Evolutionary conservation across 64 coral and sea anemone genomes (phyloP), one percentile per base, ranked within the genome.

Genomic region (Catalaphyllia jardinei): DNA sequence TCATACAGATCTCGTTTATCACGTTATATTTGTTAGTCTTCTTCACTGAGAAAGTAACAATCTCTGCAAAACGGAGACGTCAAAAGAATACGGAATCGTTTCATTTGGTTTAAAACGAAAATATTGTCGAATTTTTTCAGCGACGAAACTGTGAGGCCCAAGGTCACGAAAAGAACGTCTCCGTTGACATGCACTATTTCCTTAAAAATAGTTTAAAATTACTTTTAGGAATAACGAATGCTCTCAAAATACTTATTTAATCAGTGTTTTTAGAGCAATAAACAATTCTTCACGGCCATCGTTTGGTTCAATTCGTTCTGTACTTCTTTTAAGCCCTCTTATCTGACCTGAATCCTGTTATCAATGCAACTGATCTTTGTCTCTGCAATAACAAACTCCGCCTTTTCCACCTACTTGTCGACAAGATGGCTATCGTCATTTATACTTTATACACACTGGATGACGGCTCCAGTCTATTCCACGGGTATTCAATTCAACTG

Each of bases 281-380:
- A 85, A 71, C 81, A 71, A 85, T 85, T 85, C 62, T 85, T 19
- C 67, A 85, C 62, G 62, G 81, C 62, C 62, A 85, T 85, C 62
- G 65, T 50, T 83, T 71, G 81, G 33, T 24, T 85, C 42, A 85
- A 35, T 71, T 71, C 62, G 63, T 85, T 85, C 81, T 51, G 24
- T 63, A 85, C 81, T 85, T 85, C 61, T 85, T 81, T 63, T 85
- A 85, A 85, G 81, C 81, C 65, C 81, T 71, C 81, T 85, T 71
- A 85, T 85, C 62, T 85, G 63, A 85, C 22, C 31, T 85, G 81
- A 85, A 85, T 85, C 81, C 35, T 85, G 81, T 85, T 85, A 85
- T 85, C 81, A 71, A 67, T 85, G 81, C 62, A 85, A 85, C 62
- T 42, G 38, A 85, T 85, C 81, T 69, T 85, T 80, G 78, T 80